These are phyloP conservation scores for Peromyscus californicus DNA, from an alignment of 2,113 vertebrate species.

Conservation along the genomic window DNA sequence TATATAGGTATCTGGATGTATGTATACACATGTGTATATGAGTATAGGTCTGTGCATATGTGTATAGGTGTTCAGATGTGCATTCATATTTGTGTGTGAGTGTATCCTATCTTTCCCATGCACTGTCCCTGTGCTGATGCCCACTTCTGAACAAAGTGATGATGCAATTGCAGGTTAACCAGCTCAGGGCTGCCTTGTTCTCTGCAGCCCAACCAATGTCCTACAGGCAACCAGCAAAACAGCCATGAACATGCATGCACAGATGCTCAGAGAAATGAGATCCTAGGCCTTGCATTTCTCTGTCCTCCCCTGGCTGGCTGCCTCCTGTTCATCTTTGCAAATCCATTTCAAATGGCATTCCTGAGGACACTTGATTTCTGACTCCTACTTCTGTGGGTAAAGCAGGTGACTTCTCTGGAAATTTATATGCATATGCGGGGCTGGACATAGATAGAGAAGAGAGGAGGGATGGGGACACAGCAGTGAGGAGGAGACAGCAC, in stretches of 20 bases:
- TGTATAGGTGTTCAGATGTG: not conserved
- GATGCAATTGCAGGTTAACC: not conserved
- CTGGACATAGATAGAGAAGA: not conserved
- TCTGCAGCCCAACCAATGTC: not conserved
- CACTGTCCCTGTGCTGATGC: not conserved
- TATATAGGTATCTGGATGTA: not conserved
- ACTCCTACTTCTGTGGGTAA: not conserved
- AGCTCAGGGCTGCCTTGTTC: not conserved
- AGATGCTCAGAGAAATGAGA: not conserved
- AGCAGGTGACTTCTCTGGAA: not conserved
- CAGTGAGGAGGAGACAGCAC: not conserved
- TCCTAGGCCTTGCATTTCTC: not conserved
- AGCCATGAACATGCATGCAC: not conserved
- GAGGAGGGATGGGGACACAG: not conserved
- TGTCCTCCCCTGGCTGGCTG: not conserved
- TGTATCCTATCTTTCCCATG: not conserved
- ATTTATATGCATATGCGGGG: not conserved
- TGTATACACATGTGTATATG: not conserved
- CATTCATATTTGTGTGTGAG: not conserved
- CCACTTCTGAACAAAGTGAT: not conserved
- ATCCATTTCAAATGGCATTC: not conserved
- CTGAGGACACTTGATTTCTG: not conserved
- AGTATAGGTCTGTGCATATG: not conserved
- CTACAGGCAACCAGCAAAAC: not conserved
- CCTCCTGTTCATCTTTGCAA: not conserved